Percentiles rank a stretch among this genome's conserved stretches.
These are phyloP conservation scores for Falco novaeseelandiae DNA, from an alignment of 2,797 vertebrate species.

Conservation along the genomic window DNA sequence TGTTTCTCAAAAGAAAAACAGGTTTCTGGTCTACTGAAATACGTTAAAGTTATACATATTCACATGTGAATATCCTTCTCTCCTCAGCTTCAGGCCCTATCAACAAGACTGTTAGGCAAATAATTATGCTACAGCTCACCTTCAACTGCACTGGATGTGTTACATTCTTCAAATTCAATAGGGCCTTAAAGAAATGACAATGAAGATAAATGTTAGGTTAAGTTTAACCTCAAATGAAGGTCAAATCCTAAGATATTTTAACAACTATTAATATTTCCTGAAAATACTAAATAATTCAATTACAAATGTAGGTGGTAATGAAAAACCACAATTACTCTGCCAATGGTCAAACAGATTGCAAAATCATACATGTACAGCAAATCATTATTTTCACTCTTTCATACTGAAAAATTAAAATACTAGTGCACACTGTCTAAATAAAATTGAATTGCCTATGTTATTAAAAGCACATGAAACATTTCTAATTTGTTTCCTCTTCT, in stretches of 20 bases:
- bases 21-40: not conserved
- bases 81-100: not conserved
- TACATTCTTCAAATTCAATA: conserved; percentile 95
- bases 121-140: conserved; percentile 73
- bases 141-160: conserved; percentile 87
- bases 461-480: not conserved
- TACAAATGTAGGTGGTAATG: not conserved
- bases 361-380: not conserved
- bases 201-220: not conserved
- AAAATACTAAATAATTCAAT: not conserved
- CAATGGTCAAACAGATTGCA: not conserved
- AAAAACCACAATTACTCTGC: not conserved
- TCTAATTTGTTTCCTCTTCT: not conserved
- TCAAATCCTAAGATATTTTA: not conserved
- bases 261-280: not conserved
- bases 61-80: not conserved
- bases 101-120: not conserved
- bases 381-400: not conserved
- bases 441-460: not conserved
- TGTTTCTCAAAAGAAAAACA: not conserved
- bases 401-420: not conserved
- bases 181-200: conserved; percentile 78
- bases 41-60: not conserved
- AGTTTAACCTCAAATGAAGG: not conserved
- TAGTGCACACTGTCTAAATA: not conserved